Evolutionary conservation across 2,113 vertebrate genomes (phyloP).

Genomic region (Saccopteryx bilineata): DNA sequence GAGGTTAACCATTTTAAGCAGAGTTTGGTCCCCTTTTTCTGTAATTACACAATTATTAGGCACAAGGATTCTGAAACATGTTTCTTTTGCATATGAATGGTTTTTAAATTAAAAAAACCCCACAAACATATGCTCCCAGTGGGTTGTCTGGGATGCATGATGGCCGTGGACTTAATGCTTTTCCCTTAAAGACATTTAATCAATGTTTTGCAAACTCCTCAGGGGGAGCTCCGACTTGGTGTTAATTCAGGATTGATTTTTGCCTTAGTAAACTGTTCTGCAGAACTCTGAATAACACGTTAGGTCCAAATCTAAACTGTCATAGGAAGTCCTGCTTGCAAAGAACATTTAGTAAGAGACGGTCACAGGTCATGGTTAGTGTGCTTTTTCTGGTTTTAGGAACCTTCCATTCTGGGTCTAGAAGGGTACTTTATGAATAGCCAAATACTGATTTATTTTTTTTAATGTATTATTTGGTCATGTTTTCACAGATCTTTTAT

Average conservation of each 20-base stretch:
- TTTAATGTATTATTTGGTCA: neutral
- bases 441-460: neutral
- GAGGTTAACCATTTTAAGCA: neutral
- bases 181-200: neutral
- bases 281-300: neutral
- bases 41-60: neutral
- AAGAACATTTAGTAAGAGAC: neutral
- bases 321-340: neutral
- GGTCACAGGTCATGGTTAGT: neutral
- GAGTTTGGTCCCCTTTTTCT: neutral
- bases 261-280: neutral
- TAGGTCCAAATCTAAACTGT: neutral
- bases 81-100: neutral
- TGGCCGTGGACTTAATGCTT: neutral
- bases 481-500: neutral
- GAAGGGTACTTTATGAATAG: neutral
- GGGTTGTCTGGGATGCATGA: neutral
- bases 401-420: neutral
- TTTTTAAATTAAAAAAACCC: neutral
- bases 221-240: neutral
- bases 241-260: neutral
- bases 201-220: neutral
- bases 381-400: neutral
- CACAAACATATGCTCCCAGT: neutral
- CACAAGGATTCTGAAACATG: neutral